Evolutionary conservation across 2,888 invertebrate genomes (phyloP).

Genomic region (Nyleta sp.): DNA sequence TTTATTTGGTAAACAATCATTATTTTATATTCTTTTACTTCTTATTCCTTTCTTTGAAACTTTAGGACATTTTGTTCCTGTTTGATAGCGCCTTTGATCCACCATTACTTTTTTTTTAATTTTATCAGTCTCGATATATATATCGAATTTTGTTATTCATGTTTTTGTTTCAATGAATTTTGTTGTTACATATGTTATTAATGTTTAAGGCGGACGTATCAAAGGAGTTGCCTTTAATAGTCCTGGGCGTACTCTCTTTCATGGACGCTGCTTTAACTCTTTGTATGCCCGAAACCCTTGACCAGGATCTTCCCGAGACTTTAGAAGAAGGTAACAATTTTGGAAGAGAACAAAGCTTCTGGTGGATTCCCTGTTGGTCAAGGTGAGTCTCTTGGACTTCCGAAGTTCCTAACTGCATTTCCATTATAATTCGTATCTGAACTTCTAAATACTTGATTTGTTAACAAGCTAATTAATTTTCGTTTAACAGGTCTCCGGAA

Average conservation of each 20-base stretch:
- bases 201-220: slow-evolving; percentile 74
- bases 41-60: too few relatives aligned
- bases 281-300: slow-evolving; percentile 92
- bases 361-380: slow-evolving; percentile 87
- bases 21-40: too few relatives aligned
- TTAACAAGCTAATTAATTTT: too few relatives aligned
- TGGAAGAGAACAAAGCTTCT: slow-evolving; percentile 90
- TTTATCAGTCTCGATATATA: too few relatives aligned
- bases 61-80: too few relatives aligned
- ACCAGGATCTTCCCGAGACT: slow-evolving; percentile 93
- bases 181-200: slow-evolving; percentile 2
- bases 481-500: slow-evolving; percentile 74
- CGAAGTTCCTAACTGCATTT: too few relatives aligned
- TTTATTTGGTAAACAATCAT: slow-evolving; percentile 85
- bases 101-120: too few relatives aligned
- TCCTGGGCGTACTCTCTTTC: slow-evolving; percentile 90
- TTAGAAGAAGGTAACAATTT: slow-evolving; percentile 94
- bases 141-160: too few relatives aligned
- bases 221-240: slow-evolving; percentile 87
- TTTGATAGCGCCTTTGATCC: too few relatives aligned
- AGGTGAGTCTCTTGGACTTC: slow-evolving; percentile 67
- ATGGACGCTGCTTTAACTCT: slow-evolving; percentile 89
- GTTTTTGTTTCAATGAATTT: too few relatives aligned
- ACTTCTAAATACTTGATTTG: too few relatives aligned
- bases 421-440: too few relatives aligned